Conservation (phyloP, 2,113 vertebrate species). For the Australoheros scitulus region DNA sequence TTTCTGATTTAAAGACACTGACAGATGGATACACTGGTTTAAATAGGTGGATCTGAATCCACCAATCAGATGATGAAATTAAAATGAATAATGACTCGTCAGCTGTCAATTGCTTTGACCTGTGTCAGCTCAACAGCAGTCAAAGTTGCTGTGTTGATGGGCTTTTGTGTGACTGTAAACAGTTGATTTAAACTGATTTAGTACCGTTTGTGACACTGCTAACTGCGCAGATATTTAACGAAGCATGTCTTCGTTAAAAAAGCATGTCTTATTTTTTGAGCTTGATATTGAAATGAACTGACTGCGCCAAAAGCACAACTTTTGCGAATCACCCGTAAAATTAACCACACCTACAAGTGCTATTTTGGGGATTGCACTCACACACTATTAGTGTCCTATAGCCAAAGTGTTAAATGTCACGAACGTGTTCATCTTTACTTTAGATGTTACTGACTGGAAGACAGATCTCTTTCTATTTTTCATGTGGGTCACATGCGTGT, state of each 20-base stretch:
- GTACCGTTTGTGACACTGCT: no score
- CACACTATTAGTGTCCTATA: background rate
- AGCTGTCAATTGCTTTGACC: background rate
- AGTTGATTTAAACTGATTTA: background rate
- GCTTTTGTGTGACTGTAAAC: background rate
- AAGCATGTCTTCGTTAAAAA: no score
- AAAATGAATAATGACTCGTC: background rate
- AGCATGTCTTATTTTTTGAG: no score
- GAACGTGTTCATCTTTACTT: background rate
- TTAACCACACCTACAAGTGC: no score
- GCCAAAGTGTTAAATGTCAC: background rate
- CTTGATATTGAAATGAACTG: no score
- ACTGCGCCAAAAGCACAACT: no score
- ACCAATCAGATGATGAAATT: background rate
- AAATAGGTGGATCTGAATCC: background rate
- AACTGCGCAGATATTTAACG: no score
- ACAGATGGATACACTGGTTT: background rate
- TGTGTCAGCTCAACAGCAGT: background rate
- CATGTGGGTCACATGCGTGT: slow-evolving; percentile 16
- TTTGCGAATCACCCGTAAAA: no score
- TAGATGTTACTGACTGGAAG: background rate
- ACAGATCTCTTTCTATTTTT: background rate
- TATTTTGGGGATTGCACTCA: no score
- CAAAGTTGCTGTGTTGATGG: background rate
- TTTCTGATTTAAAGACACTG: background rate